These are phyloP conservation scores for Patella ulyssiponensis DNA, from an alignment of 2,888 invertebrate genomes.

Conservation along the genomic window DNA sequence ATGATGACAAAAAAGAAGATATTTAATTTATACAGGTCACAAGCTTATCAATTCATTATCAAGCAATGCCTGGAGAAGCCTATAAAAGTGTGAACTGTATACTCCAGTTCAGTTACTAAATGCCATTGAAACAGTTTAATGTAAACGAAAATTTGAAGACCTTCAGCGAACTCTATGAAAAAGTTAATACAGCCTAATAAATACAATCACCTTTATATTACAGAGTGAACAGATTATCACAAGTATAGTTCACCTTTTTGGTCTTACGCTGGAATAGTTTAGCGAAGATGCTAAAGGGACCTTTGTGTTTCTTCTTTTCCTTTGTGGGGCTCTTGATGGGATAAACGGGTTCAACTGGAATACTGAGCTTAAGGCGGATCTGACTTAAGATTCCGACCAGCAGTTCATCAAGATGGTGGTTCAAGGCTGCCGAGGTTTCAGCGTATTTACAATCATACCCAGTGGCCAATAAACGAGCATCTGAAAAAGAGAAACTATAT, in stretches of 20 bases:
- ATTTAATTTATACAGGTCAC: too few species aligned
- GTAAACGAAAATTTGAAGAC: too few species aligned
- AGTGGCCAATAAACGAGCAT: slow-evolving; percentile 49
- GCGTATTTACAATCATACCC: slow-evolving; percentile 88
- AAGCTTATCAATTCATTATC: too few species aligned
- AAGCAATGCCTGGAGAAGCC: too few species aligned
- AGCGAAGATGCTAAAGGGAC: slow-evolving; percentile 44
- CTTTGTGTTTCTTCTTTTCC: slow-evolving; percentile 35
- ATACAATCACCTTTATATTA: slow-evolving; percentile 11
- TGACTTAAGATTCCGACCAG: slow-evolving; percentile 92
- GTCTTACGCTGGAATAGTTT: slow-evolving; percentile 43
- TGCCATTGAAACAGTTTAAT: too few species aligned
- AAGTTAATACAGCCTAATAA: background rate
- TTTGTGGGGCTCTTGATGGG: slow-evolving; percentile 28
- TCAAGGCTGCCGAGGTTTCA: slow-evolving; percentile 95
- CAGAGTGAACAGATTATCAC: slow-evolving; percentile 38
- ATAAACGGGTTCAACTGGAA: slow-evolving; percentile 37
- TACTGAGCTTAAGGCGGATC: slow-evolving; percentile 82
- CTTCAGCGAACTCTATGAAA: too few species aligned
- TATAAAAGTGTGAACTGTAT: too few species aligned
- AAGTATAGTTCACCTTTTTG: slow-evolving; percentile 31
- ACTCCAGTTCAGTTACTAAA: too few species aligned
- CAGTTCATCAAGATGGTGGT: slow-evolving; percentile 96
- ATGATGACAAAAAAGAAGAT: too few species aligned
- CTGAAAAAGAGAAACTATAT: slow-evolving; percentile 36